Evolutionary conservation across 2,888 invertebrate species (phyloP), one percentile per base, ranked within the genome.

Genomic region (Platypus cylindrus): DNA sequence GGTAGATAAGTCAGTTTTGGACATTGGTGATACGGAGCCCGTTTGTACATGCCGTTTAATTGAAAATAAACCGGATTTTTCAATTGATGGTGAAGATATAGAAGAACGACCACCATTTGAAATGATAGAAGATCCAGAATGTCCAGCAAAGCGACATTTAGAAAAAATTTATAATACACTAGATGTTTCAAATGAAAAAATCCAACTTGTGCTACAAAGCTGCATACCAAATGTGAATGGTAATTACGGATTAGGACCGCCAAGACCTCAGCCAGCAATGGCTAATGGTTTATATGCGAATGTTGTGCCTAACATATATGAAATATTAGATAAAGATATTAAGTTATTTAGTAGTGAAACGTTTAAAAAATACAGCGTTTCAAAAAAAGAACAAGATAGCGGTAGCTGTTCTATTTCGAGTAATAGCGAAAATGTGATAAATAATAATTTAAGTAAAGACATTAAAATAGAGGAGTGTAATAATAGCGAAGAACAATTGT

Each of bases 111-210:
- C 46, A 16, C 46, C 43, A 14, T 57, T 50, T 38, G 68, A 71
- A 50, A 69, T 53, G 46, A 63, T 69, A 0, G 70, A 70, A 45
- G 68, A 70, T 52, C 65, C 66, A 41, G 64, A 65, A 44, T 72
- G 71, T 51, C 60, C 64, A 1, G 67, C 71, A 0, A 64, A 66
- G 23, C 59, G 60, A 40, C 56, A 65, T 44, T 50, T 70, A 25
- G 61, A 61, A 43, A 59, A 65, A 8, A 68, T 66, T 44, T 71
- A 70, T 46, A 59, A 62, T 0, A 62, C 64, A n/a, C 65, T 63
- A 34, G 65, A 65, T 40, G 56, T 63, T 14, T 51, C 58, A 0
- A 66, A 67, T 30, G 65, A 68, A 0, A 62, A 59, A 35, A 68
- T 69, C 25, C 62, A 63, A 15, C 27, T 15, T 3, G 8, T 27